Evolutionary conservation across 2,113 vertebrate species (phyloP).

Genomic region (Panurus biarmicus): DNA sequence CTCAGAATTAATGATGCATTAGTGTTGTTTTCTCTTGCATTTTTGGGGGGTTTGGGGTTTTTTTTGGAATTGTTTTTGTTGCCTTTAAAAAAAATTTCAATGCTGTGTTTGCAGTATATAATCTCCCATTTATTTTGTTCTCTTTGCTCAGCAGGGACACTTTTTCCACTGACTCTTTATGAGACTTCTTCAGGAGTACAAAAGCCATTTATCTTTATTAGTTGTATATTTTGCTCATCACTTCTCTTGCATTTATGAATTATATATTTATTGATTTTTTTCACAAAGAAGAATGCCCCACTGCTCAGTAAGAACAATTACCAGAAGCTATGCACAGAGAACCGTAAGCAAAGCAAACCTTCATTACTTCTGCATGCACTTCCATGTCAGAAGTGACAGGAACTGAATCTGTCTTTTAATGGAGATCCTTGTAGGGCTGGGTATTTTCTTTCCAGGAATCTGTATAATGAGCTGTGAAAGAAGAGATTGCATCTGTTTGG

Average conservation of each 20-base stretch:
- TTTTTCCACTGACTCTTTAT: constrained; percentile 29
- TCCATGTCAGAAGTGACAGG: background rate
- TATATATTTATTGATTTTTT: constrained; percentile 51
- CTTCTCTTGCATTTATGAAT: constrained; percentile 28
- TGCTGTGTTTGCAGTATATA: constrained; percentile 5
- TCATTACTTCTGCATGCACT: background rate
- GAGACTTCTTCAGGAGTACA: background rate
- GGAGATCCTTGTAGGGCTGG: background rate
- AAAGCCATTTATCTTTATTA: constrained; percentile 47
- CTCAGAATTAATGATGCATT: constrained; percentile 20
- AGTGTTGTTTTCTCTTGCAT: background rate
- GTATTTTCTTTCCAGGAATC: background rate
- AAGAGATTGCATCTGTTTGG: background rate
- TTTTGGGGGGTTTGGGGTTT: background rate
- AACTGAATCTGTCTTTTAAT: background rate
- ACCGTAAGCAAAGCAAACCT: background rate
- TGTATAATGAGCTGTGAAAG: background rate
- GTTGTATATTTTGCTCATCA: constrained; percentile 27
- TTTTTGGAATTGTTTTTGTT: background rate
- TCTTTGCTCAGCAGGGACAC: constrained; percentile 8
- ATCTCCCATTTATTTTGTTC: constrained; percentile 21
- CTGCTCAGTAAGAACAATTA: background rate
- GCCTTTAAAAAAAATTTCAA: background rate
- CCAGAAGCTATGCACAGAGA: background rate
- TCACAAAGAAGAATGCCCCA: background rate